phyloP scores from a whole-genome alignment of 92 coral and sea anemone genomes.

The Plumapathes pennacea region DNA sequence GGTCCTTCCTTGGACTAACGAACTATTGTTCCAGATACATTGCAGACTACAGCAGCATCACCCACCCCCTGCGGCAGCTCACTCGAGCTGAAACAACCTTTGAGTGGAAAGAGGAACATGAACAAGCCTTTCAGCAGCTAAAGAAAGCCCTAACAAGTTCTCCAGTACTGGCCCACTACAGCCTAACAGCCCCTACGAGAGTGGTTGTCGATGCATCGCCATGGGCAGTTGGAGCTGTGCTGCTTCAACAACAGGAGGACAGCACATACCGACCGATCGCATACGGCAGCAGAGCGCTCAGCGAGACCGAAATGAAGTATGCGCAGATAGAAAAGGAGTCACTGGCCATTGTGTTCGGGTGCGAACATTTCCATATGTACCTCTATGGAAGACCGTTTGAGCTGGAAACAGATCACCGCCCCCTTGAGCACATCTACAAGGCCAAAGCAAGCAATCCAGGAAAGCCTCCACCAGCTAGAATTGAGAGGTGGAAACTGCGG shows the following conservation, averaged over 20 bases:
- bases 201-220: slow-evolving; percentile 51
- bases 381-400: slow-evolving; percentile 47
- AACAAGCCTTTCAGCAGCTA: slow-evolving; percentile 10
- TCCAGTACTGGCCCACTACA: slow-evolving; percentile 48
- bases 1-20: slow-evolving; percentile 36
- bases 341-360: slow-evolving; percentile 30
- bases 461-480: slow-evolving; percentile 31
- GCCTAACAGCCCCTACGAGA: slow-evolving; percentile 24
- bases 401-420: slow-evolving; percentile 51
- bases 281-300: slow-evolving; percentile 45
- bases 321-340: slow-evolving; percentile 29
- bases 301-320: slow-evolving; percentile 11
- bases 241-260: slow-evolving; percentile 41
- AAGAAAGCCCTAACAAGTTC: slow-evolving; percentile 26
- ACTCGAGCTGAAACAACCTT: no score
- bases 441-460: slow-evolving; percentile 8
- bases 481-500: slow-evolving; percentile 28
- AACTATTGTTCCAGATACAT: slow-evolving; percentile 15
- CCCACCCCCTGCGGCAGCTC: not conserved
- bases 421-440: slow-evolving; percentile 40
- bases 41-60: not conserved
- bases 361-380: slow-evolving; percentile 48
- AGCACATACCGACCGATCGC: slow-evolving; percentile 31
- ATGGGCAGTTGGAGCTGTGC: slow-evolving; percentile 44
- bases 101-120: slow-evolving; percentile 14